Percentiles rank a stretch among this genome's conserved stretches.
These are phyloP conservation scores for Lepetodrilus schrolli DNA, from an alignment of 2,888 invertebrate species.

Conservation along the genomic window DNA sequence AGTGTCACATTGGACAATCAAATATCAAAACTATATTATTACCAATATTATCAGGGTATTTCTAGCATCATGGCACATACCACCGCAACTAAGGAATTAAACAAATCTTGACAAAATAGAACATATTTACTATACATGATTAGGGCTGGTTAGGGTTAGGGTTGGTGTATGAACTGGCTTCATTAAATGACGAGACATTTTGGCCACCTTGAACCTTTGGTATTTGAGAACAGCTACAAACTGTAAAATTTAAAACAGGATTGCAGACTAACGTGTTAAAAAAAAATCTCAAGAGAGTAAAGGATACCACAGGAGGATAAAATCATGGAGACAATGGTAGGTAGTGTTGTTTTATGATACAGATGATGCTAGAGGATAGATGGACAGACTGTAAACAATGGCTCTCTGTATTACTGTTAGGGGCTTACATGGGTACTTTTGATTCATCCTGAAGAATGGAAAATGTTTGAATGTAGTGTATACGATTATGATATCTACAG, in stretches of 20 bases:
- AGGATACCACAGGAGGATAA: background rate
- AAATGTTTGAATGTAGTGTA: slow-evolving; percentile 9
- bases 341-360: no score
- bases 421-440: background rate
- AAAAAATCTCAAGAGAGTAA: background rate
- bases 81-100: no score
- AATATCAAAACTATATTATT: slow-evolving; percentile 18
- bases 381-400: slow-evolving; percentile 23
- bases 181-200: slow-evolving; percentile 6
- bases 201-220: slow-evolving; percentile 20
- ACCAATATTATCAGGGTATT: background rate
- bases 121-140: no score
- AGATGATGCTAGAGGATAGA: no score
- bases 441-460: slow-evolving; percentile 12
- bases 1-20: slow-evolving; percentile 5
- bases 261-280: no score
- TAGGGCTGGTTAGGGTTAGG: no score
- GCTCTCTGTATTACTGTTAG: slow-evolving; percentile 1
- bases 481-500: slow-evolving; percentile 19
- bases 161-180: background rate
- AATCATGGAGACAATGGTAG: background rate
- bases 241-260: background rate
- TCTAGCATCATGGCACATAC: slow-evolving; percentile 4
- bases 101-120: no score
- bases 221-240: background rate